These are phyloP conservation scores for Orius insidiosus DNA, from an alignment of 1,140 invertebrate species.

Conservation along the genomic window DNA sequence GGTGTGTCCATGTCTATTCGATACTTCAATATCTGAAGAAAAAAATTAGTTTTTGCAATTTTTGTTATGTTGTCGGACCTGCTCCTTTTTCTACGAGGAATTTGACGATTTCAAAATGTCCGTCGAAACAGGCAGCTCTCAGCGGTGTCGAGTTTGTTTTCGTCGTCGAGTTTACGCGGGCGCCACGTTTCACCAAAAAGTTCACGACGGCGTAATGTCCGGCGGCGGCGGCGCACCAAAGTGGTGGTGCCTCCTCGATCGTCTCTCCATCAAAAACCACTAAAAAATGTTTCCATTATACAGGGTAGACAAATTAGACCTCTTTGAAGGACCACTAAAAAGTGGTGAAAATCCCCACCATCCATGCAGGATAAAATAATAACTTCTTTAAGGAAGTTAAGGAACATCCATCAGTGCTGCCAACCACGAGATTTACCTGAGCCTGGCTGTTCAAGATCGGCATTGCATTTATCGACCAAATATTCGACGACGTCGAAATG, in stretches of 20 bases:
- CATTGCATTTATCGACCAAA: conserved; percentile 73
- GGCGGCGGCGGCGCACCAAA: conserved; percentile 79
- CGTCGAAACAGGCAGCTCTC: conserved; percentile 83
- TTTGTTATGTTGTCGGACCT: conserved; percentile 33
- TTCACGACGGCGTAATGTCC: conserved; percentile 66
- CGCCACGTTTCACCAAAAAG: conserved; percentile 62
- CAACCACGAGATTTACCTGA: conserved; percentile 37
- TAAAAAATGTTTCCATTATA: no score
- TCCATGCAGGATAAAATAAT: no score
- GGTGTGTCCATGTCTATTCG: conserved; percentile 83
- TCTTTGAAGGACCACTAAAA: no score
- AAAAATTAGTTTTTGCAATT: conserved; percentile 2
- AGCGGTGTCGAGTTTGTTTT: conserved; percentile 80
- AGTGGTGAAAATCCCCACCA: no score
- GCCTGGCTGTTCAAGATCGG: conserved; percentile 78
- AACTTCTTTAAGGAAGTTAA: no score
- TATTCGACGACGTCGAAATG: conserved; percentile 86
- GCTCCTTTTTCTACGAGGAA: conserved; percentile 73
- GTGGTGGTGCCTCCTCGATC: conserved; percentile 82
- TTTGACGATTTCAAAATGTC: conserved; percentile 81
- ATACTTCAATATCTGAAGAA: conserved; percentile 65
- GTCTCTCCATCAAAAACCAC: conserved; percentile 92
- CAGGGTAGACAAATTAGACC: no score
- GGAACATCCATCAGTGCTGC: no score
- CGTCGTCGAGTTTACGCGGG: conserved; percentile 76